Evolutionary conservation across 1,140 invertebrate genomes (phyloP), one percentile per base, ranked within the genome.

Genomic region (Pachyrhynchus sulphureomaculatus): DNA sequence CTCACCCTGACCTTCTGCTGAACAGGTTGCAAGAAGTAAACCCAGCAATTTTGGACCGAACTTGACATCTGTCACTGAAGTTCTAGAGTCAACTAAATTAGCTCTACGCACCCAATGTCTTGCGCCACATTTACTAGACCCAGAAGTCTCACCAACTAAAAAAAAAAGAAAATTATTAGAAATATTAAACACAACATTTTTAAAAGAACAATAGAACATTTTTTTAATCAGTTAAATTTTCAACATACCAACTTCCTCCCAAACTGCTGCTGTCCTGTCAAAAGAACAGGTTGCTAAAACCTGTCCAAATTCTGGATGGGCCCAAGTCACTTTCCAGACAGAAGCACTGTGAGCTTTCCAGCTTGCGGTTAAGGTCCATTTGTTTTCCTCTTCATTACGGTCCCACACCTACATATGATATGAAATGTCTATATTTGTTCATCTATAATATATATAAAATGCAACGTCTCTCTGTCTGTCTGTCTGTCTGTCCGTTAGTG

Each of bases 261-360:
- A 99, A 37, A 99, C 90, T 13, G 93, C 91, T 15, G 93, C 95
- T 20, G 95, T 97, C 62, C 96, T 83, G 76, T 99, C 97, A 81
- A 98, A 98, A 0, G 96, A 98, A 78, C 96, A 98, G 18, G 96
- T 98, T 0, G 96, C 96, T 33, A 99, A 80, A 23, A 99, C 92
- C 78, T 98, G 95, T 1, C 95, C 95, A 82, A 96, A 97, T 77
- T 98, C 92, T 1, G 92, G 92, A 84, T 99, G 95, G 0, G 96
- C 95, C 96, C 96, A 99, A 2, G 93, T 96, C 0, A 98, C 93
- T 79, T 97, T 95, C 96, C 96, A 99, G 3, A 99, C 95, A 4
- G 95, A 95, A 0, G 96, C 96, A 77, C 90, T 93, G 74, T 99
- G 96, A 0, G 93, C 94, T 80, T 98, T 98, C 93, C 93, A 98